These are phyloP conservation scores for Salmo trutta DNA, from an alignment of 2,797 vertebrate genomes.

Conservation along the genomic window DNA sequence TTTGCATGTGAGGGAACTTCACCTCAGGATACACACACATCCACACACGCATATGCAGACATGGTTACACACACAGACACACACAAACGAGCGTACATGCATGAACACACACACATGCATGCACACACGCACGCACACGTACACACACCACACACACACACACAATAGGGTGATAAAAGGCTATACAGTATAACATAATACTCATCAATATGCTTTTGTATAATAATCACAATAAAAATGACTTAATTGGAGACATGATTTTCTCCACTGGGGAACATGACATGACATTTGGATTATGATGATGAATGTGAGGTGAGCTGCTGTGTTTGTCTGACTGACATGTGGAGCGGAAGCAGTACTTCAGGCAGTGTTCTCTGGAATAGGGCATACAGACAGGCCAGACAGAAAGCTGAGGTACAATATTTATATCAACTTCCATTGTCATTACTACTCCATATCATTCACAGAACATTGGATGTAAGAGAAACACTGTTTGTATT, in stretches of 20 bases:
- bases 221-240: neutral
- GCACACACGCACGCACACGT: too few relatives aligned
- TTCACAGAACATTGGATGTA: neutral
- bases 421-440: neutral
- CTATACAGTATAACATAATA: neutral
- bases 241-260: neutral
- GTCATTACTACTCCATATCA: neutral
- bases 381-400: neutral
- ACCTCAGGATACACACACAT: neutral
- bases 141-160: slow-evolving; percentile 6
- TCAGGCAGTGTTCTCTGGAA: neutral
- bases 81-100: neutral
- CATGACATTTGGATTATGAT: neutral
- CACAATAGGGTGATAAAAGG: slow-evolving; percentile 3
- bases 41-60: neutral
- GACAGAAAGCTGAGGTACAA: neutral
- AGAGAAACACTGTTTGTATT: neutral
- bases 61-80: neutral
- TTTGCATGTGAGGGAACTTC: neutral
- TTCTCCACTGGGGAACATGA: neutral
- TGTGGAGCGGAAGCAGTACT: neutral
- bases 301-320: neutral
- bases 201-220: neutral
- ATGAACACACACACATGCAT: neutral
- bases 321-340: neutral